Evolutionary conservation across 2,888 invertebrate genomes (phyloP).

Genomic region (Helleia helle): DNA sequence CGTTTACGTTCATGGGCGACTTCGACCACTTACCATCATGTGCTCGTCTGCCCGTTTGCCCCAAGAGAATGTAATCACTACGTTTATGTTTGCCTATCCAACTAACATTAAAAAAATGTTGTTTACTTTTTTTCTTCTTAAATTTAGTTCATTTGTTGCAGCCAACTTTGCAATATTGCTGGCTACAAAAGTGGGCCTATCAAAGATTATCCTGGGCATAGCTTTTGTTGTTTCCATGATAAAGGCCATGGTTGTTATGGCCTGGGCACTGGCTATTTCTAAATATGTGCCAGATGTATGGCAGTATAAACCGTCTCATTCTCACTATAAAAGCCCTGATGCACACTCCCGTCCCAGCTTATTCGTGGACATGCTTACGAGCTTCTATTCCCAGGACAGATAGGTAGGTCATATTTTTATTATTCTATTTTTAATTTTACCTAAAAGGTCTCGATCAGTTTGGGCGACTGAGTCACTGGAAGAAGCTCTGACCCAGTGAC

Average conservation of each 20-base stretch:
- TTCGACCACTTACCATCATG: too few relatives aligned
- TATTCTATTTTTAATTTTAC: neutral
- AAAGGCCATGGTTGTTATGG: conserved; percentile 47
- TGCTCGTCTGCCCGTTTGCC: too few relatives aligned
- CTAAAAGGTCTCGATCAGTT: too few relatives aligned
- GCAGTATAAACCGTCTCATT: conserved; percentile 28
- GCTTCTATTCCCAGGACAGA: conserved; percentile 12
- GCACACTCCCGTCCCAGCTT: conserved; percentile 15
- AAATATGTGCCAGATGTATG: conserved; percentile 49
- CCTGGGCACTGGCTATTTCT: conserved; percentile 47
- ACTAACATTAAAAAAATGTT: too few relatives aligned
- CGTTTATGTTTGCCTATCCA: too few relatives aligned
- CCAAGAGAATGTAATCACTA: too few relatives aligned
- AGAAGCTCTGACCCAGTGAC: too few relatives aligned
- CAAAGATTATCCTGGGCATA: conserved; percentile 50
- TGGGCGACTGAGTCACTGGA: too few relatives aligned
- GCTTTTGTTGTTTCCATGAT: conserved; percentile 39
- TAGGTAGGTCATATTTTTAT: neutral
- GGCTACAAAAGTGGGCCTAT: conserved; percentile 52
- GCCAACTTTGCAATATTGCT: conserved; percentile 50
- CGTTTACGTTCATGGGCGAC: too few relatives aligned
- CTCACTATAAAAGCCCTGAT: conserved; percentile 17
- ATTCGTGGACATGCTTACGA: conserved; percentile 24
- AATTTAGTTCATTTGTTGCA: conserved; percentile 42
- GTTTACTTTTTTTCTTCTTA: too few relatives aligned